Base-by-base conservation (phyloP, 2,797 vertebrate genomes). In the Rallus crepitans region DNA sequence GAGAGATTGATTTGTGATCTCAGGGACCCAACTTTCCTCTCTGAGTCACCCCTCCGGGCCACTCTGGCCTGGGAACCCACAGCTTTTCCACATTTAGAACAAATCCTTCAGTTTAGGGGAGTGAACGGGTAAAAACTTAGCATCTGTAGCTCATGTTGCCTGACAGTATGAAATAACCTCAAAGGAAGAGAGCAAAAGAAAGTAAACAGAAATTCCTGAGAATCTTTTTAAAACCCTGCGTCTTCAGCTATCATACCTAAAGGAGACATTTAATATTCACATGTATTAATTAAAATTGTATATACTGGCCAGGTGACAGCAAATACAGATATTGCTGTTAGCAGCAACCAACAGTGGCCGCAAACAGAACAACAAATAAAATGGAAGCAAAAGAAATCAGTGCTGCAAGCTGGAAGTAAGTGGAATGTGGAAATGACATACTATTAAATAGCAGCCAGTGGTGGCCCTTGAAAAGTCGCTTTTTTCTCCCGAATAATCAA, bases 401-500 rank as follows among this genome's bases (percentile, higher is more conserved):
- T 45, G 33, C 59, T 91, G 61, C 89, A 92, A 87, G 28, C 57
- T 45, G n/a, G 65, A 85, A 72, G 45, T 66, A 91, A 78, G 87
- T n/a, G 78, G 55, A 77, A 77, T 75, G 57, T 87, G 65, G 40
- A 90, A 95, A 94, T 33, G 24, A 53, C 71, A 69, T 68, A 7
- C 28, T 80, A 48, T 68, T 92, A 94, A 82, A 77, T 0, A 94
- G 50, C 91, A 94, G 72, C 24, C 52, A 69, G 75, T 19, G 55
- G 65, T 92, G 88, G 83, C 76, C 83, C 87, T 89, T 89, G 87
- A 87, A 94, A 87, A n/a, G 45, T 64, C 12, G 3, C 10, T 82
- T 78, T 92, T 82, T 68, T 53, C 39, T 90, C 31, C 65, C 39
- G 42, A 18, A 75, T 89, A 94, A 96, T 93, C 94, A 96, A 94